A percentile compares a stretch with the other conserved stretches of the same genome.
Conservation (phyloP, 1,140 invertebrate genomes). For the Temnothorax curvispinosus region DNA sequence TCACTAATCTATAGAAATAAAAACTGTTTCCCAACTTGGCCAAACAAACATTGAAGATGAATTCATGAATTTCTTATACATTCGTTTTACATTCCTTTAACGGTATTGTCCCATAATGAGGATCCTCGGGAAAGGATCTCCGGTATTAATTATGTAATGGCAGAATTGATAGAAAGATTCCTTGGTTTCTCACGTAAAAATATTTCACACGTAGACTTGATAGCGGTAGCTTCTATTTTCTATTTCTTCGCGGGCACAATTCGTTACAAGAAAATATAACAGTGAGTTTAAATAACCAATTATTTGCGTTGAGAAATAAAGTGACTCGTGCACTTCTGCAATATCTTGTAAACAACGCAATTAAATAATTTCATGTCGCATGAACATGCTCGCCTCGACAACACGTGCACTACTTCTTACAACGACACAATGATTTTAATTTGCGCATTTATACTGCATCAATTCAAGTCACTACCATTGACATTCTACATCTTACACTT, state of each 20-base stretch:
- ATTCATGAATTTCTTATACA: background rate
- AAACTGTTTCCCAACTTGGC: background rate
- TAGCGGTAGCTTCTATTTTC: background rate
- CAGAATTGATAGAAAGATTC: conserved; percentile 1
- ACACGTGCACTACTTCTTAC: no score
- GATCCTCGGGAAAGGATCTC: background rate
- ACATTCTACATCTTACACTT: no score
- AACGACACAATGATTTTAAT: no score
- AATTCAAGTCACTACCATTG: no score
- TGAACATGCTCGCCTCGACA: no score
- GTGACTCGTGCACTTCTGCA: background rate
- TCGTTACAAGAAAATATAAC: background rate
- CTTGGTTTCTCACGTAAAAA: conserved; percentile 24
- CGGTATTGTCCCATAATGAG: background rate
- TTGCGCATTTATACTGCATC: no score
- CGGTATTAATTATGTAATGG: conserved; percentile 23
- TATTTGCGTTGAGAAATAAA: background rate
- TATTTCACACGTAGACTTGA: conserved; percentile 22
- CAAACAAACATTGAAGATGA: background rate
- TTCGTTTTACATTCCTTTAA: background rate
- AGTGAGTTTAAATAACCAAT: background rate
- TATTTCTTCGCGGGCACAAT: background rate
- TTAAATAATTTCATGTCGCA: no score
- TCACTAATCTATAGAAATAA: background rate
- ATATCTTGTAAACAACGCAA: no score